phyloP scores from a whole-genome alignment of 2,113 vertebrate species.

The Phocoena phocoena region DNA sequence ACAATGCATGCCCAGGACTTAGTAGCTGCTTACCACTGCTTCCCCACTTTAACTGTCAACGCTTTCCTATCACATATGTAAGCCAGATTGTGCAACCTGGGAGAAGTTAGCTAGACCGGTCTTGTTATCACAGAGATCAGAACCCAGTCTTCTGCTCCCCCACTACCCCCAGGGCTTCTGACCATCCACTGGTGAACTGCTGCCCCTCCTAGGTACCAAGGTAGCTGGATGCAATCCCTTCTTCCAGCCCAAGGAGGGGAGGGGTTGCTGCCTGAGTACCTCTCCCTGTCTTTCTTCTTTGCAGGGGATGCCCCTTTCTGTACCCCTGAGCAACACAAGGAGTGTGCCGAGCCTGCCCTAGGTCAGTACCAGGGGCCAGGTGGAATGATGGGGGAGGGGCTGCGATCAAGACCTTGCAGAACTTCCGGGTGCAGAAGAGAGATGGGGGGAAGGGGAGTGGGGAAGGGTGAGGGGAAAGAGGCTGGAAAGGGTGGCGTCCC shows the following conservation, averaged over 20 bases:
- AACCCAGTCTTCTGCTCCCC: neutral
- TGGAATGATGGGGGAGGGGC: neutral
- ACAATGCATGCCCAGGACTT: rapidly evolving
- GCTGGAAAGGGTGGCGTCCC: rapidly evolving
- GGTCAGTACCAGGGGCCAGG: conserved; percentile 86
- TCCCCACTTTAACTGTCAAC: neutral
- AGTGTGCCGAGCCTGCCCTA: conserved; percentile 96
- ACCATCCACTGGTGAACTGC: neutral
- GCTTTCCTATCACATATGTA: neutral
- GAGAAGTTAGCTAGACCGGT: neutral
- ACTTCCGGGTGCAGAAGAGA: neutral
- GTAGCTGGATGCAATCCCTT: neutral
- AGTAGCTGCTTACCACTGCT: neutral
- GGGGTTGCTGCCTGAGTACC: neutral
- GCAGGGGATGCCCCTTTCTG: conserved; percentile 96
- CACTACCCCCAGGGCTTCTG: neutral
- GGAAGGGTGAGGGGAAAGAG: neutral
- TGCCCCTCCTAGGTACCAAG: neutral
- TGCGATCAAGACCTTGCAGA: neutral
- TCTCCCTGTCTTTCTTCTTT: conserved; percentile 61
- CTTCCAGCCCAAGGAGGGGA: neutral
- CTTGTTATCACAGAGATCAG: neutral
- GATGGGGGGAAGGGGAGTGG: rapidly evolving
- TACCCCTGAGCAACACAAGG: conserved; percentile 99
- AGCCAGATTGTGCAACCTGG: neutral